These are phyloP conservation scores for Stenurella melanura DNA, from an alignment of 2,888 invertebrate genomes.

Conservation along the genomic window DNA sequence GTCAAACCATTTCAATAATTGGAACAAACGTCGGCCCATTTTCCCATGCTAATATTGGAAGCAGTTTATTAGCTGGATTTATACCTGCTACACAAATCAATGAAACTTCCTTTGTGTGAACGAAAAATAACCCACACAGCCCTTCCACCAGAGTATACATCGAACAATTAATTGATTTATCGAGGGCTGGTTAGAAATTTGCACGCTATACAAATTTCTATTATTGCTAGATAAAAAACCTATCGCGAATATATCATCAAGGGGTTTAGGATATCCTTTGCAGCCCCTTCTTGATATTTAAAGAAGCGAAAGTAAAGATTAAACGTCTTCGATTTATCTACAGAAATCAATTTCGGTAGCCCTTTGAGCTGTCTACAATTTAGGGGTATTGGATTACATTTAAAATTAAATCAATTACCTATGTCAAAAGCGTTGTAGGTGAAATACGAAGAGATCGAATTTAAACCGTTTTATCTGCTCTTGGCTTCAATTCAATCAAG, in stretches of 20 bases:
- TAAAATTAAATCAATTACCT: conserved; percentile 30
- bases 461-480: conserved; percentile 9
- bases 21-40: not conserved
- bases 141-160: conserved; percentile 40
- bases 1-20: too few species aligned
- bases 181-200: conserved; percentile 49
- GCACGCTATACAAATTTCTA: conserved; percentile 48
- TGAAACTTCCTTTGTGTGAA: conserved; percentile 40
- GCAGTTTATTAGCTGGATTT: conserved; percentile 42
- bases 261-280: conserved; percentile 11
- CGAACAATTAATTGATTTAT: conserved; percentile 52
- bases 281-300: conserved; percentile 10
- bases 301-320: conserved; percentile 19
- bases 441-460: conserved; percentile 24
- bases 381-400: conserved; percentile 30
- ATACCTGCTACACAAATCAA: conserved; percentile 47
- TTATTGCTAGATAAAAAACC: conserved; percentile 26
- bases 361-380: conserved; percentile 30
- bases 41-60: conserved; percentile 43
- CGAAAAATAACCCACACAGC: conserved; percentile 41
- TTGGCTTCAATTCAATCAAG: not conserved
- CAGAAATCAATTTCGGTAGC: conserved; percentile 41
- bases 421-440: conserved; percentile 20
- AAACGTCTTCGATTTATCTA: conserved; percentile 27
- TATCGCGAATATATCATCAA: conserved; percentile 18